A percentile compares a stretch with the other conserved stretches of the same genome.
Evolutionary conservation across 53 echinoderm and acorn worm genomes (phyloP).

Genomic region (Crossaster papposus): DNA sequence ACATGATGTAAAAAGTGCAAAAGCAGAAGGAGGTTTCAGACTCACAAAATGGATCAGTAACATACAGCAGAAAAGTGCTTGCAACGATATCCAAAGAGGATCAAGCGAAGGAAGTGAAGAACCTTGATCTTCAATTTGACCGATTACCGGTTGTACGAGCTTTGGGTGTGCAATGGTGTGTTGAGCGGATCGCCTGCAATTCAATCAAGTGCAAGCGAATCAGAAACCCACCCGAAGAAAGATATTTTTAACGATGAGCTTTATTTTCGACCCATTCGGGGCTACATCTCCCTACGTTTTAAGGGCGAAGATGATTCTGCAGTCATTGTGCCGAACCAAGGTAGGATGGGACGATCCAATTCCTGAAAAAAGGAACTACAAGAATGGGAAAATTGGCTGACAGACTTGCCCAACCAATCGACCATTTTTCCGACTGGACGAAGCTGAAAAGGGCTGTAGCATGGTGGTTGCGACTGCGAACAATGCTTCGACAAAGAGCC

Average conservation of each 20-base stretch:
- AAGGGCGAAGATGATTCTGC: slow-evolving; percentile 65
- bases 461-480: slow-evolving; percentile 50
- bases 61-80: slow-evolving; percentile 52
- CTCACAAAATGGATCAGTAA: slow-evolving; percentile 71
- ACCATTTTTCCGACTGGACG: slow-evolving; percentile 29
- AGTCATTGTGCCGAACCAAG: slow-evolving; percentile 52
- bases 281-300: slow-evolving; percentile 58
- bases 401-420: slow-evolving; percentile 32
- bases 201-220: slow-evolving; percentile 27
- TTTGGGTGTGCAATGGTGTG: slow-evolving; percentile 72
- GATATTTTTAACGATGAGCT: slow-evolving; percentile 52
- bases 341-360: no score
- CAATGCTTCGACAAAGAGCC: neutral
- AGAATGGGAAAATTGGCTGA: neutral
- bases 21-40: slow-evolving; percentile 60
- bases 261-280: slow-evolving; percentile 69
- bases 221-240: slow-evolving; percentile 53
- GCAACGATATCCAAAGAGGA: slow-evolving; percentile 34
- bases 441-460: slow-evolving; percentile 59
- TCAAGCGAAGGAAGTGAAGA: slow-evolving; percentile 64
- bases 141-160: slow-evolving; percentile 64
- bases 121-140: no score
- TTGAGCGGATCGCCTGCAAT: slow-evolving; percentile 52
- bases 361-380: neutral
- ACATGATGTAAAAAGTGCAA: neutral